Conservation (phyloP, 2,797 vertebrate species). For the Periparus ater region DNA sequence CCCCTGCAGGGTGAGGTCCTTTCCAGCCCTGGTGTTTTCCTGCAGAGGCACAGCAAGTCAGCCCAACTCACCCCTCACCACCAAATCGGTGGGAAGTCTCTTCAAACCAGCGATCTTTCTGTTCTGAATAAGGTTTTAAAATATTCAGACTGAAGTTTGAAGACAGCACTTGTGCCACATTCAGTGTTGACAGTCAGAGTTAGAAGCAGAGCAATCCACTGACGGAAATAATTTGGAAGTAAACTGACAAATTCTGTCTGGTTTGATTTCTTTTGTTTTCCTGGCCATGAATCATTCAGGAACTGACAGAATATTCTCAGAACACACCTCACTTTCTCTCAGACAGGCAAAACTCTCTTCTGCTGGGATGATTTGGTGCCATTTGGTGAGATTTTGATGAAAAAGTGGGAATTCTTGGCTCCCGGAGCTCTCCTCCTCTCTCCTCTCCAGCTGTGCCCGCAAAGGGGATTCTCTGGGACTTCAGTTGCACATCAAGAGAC, state of each 20-base stretch:
- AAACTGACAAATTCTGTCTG: background rate
- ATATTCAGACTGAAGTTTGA: background rate
- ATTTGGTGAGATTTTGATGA: background rate
- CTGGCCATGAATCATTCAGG: background rate
- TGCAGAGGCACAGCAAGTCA: background rate
- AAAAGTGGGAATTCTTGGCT: background rate
- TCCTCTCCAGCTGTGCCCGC: background rate
- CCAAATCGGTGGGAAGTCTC: background rate
- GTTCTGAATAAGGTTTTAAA: background rate
- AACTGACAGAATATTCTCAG: background rate
- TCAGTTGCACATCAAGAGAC: background rate
- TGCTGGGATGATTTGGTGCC: background rate
- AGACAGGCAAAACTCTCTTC: background rate
- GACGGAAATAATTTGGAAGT: background rate
- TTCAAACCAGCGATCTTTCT: background rate
- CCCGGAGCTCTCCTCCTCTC: background rate
- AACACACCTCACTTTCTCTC: background rate
- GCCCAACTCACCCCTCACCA: background rate
- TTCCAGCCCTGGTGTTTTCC: fast-evolving
- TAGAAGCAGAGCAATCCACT: background rate
- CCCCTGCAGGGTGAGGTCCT: background rate
- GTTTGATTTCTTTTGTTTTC: background rate
- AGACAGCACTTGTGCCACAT: background rate
- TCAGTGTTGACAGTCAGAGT: background rate
- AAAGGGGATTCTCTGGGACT: background rate